Conservation (phyloP, 2,113 vertebrate species). For the Phyllostomus hastatus region DNA sequence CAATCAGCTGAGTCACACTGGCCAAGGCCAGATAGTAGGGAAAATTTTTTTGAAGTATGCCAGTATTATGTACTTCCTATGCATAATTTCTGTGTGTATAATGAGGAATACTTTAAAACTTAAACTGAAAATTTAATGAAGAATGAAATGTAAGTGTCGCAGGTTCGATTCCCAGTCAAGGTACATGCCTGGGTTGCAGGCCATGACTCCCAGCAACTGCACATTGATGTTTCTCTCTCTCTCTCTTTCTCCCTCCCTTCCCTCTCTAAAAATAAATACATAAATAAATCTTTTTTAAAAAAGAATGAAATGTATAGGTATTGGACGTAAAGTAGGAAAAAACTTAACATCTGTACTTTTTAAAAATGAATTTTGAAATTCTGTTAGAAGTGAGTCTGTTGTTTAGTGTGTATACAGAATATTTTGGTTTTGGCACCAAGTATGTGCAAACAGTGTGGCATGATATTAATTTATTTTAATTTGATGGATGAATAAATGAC, state of each 20-base stretch:
- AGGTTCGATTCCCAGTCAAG: too few species aligned
- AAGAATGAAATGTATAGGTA: background rate
- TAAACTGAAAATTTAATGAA: constrained; percentile 38
- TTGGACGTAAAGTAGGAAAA: background rate
- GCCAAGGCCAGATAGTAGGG: background rate
- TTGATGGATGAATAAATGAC: constrained; percentile 11
- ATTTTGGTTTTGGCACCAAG: background rate
- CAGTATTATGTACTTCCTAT: background rate
- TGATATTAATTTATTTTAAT: constrained; percentile 24
- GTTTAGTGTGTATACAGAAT: constrained; percentile 32
- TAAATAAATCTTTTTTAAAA: too few species aligned
- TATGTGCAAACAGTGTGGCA: background rate
- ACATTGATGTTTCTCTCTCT: too few species aligned
- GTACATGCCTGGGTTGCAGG: too few species aligned
- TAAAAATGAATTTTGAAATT: constrained; percentile 30
- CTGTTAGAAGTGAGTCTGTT: background rate
- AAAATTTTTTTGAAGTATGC: constrained; percentile 17
- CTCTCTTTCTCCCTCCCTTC: too few species aligned
- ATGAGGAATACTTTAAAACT: constrained; percentile 28
- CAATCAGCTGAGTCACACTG: too few species aligned
- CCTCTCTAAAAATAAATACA: too few species aligned
- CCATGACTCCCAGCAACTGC: too few species aligned
- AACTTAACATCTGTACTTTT: background rate
- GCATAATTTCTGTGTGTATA: background rate
- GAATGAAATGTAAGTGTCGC: background rate